phyloP scores from a whole-genome alignment of 2,113 vertebrate genomes.

The Nannobrachium achirus region DNA sequence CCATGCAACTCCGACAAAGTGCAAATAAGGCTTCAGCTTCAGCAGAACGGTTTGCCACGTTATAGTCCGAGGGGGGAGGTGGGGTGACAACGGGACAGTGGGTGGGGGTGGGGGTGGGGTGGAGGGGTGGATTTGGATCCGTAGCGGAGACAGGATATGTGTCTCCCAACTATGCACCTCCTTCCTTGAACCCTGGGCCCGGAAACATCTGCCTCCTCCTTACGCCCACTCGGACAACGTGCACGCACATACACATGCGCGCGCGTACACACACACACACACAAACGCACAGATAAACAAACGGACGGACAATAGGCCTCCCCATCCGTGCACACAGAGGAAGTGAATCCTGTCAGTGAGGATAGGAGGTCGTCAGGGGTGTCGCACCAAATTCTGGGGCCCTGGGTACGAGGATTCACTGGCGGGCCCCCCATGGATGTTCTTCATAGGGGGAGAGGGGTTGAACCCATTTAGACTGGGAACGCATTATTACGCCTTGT shows the following conservation, averaged over 20 bases:
- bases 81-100: slow-evolving; percentile 12
- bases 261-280: slow-evolving; percentile 8
- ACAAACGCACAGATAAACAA: slow-evolving; percentile 9
- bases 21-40: too few species aligned
- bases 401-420: too few species aligned
- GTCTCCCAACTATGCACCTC: slow-evolving; percentile 63
- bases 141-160: slow-evolving; percentile 72
- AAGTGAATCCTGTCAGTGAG: slow-evolving; percentile 78
- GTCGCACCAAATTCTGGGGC: too few species aligned
- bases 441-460: too few species aligned
- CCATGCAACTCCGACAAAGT: too few species aligned
- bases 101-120: slow-evolving; percentile 15
- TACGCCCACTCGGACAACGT: slow-evolving; percentile 43
- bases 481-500: too few species aligned
- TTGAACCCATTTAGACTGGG: too few species aligned
- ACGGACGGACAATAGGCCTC: slow-evolving; percentile 66
- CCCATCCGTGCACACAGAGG: slow-evolving; percentile 59
- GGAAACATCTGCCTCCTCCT: slow-evolving; percentile 83
- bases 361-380: slow-evolving; percentile 70
- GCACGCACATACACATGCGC: neutral
- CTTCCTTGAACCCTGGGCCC: slow-evolving; percentile 73
- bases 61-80: slow-evolving; percentile 23
- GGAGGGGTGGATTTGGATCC: slow-evolving; percentile 38
- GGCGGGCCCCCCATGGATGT: too few species aligned
- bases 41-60: too few species aligned